These are phyloP conservation scores for Helicoverpa armigera DNA, from an alignment of 1,140 invertebrate species.

Conservation along the genomic window DNA sequence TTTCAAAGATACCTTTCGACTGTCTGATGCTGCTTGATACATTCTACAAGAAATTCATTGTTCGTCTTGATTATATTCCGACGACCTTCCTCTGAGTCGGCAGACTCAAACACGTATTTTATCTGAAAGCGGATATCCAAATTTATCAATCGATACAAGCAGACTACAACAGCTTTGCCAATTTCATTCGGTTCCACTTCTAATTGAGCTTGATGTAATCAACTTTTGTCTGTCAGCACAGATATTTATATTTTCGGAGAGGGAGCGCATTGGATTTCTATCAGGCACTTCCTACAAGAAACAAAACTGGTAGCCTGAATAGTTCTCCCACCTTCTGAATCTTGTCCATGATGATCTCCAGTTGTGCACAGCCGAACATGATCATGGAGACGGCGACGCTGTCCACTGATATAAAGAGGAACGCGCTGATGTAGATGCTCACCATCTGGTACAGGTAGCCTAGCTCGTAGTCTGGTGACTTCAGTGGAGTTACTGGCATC, in stretches of 20 bases:
- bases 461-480: slow-evolving; percentile 70
- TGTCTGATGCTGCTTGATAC: slow-evolving; percentile 71
- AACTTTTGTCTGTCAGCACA: too few relatives aligned
- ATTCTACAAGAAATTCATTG: slow-evolving; percentile 68
- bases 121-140: slow-evolving; percentile 57
- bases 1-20: slow-evolving; percentile 63
- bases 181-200: too few relatives aligned
- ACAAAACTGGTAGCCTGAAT: not conserved
- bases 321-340: slow-evolving; percentile 63
- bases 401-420: slow-evolving; percentile 74
- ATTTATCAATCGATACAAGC: not conserved
- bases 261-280: too few relatives aligned
- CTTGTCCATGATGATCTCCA: slow-evolving; percentile 77
- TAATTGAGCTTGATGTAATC: too few relatives aligned
- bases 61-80: slow-evolving; percentile 57
- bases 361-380: slow-evolving; percentile 74
- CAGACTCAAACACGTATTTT: slow-evolving; percentile 53
- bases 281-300: too few relatives aligned
- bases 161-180: too few relatives aligned
- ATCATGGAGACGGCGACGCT: slow-evolving; percentile 72
- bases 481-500: slow-evolving; percentile 72
- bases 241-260: too few relatives aligned
- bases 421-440: slow-evolving; percentile 72
- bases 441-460: slow-evolving; percentile 76
- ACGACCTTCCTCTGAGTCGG: slow-evolving; percentile 50